These are phyloP conservation scores for Cataglyphis hispanica DNA, from an alignment of 1,140 invertebrate genomes.

Conservation along the genomic window DNA sequence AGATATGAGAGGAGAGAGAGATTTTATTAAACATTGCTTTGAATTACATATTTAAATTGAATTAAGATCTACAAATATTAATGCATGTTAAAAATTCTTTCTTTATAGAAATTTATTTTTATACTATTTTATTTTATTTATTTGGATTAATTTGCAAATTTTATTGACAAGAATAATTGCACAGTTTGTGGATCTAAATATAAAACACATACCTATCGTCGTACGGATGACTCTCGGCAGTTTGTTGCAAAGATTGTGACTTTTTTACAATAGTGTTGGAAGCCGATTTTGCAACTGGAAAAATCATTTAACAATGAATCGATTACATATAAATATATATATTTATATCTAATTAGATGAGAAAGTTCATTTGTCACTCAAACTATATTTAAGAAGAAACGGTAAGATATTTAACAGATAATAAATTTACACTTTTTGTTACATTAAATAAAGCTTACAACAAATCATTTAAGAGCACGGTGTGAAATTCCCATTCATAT, in stretches of 20 bases:
- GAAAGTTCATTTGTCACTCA: constrained; percentile 37
- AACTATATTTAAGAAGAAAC: constrained; percentile 43
- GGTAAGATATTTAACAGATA: constrained; percentile 42
- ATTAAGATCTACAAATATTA: constrained; percentile 13
- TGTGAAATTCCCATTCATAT: constrained; percentile 43
- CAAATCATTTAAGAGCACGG: constrained; percentile 27
- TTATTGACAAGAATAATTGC: not conserved
- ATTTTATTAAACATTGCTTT: too few relatives aligned
- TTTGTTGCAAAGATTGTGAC: constrained; percentile 86
- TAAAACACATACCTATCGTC: constrained; percentile 83
- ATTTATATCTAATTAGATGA: constrained; percentile 13
- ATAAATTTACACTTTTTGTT: constrained; percentile 21
- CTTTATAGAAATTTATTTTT: not conserved
- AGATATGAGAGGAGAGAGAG: too few relatives aligned
- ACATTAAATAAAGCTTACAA: constrained; percentile 50
- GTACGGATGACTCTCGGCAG: constrained; percentile 81
- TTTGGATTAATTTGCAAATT: not conserved
- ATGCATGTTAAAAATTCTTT: not conserved
- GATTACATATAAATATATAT: not conserved
- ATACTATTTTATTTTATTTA: too few relatives aligned
- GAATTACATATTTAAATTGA: not conserved
- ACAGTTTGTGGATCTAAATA: not conserved
- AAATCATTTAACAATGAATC: constrained; percentile 65
- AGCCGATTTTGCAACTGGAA: constrained; percentile 85
- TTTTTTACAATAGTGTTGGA: constrained; percentile 84